Evolutionary conservation across 2,113 vertebrate genomes (phyloP), one percentile per base, ranked within the genome.

Genomic region (Colistium nudipinnis): DNA sequence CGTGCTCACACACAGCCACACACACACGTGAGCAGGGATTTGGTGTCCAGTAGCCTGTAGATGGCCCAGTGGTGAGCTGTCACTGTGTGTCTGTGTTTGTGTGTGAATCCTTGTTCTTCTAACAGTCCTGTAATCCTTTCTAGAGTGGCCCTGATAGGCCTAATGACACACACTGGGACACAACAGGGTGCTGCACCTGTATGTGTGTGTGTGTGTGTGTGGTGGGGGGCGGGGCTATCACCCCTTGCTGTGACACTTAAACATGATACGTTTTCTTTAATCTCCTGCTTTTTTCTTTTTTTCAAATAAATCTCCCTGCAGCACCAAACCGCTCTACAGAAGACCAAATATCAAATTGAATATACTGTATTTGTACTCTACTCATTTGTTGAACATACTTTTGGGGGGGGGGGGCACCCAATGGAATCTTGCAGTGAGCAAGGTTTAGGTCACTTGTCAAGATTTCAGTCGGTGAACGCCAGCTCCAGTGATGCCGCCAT

Each of bases 121-220:
- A 88, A 91, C 87, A 80, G 87, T 83, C 83, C 66, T 88, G 83
- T 91, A 91, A 92, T 93, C 91, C 87, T 84, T n/a, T 74, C 85
- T 74, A 80, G 88, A 92, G 86, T 90, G 87, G 86, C 84, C 81
- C 81, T 89, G 86, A 90, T 90, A 87, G 90, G 78, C 73, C 85
- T 90, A 91, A 91, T 89, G 90, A 91, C 80, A 87, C 89, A 91
- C 87, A 84, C 65, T 86, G 83, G 80, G 81, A 82, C 78, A 48
- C 83, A 51, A 78, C 82, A 84, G 75, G 84, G 82, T 65, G 71
- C 78, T 81, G 82, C 88, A 90, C 87, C 85, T 91, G 87, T 84
- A 12, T 52, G n/a, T 66, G 41, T 81, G 56, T 16, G 38, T 56
- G 11, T 54, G 31, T 62, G 56, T 74, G 73, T 67, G 45, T 45